Base-by-base conservation (phyloP, 2,797 vertebrate species). In the Rhinogobio ventralis region DNA sequence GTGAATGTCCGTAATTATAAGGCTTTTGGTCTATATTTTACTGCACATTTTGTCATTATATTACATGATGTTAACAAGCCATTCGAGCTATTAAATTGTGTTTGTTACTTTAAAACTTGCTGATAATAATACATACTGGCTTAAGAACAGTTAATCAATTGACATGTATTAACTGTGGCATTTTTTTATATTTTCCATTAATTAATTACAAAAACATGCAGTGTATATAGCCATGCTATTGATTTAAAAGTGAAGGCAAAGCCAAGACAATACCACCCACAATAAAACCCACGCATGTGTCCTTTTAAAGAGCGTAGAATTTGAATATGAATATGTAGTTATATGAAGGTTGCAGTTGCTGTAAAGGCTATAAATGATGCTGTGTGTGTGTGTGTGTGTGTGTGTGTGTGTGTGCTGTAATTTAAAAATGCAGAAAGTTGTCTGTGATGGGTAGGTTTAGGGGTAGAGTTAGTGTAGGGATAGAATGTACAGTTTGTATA, bases 161-260 rank as follows among this genome's bases (percentile, higher is more conserved):
- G n/a, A 11, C 55, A 57, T 23, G 55, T 11, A 23, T 57, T n/a
- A 57, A 28, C 13, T 62, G 25, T 30, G 25, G 51, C 19, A 20
- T 53, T 33, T 51, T 51, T 36, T 33, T 1, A 30, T 13, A 13
- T 51, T 74, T 75, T 15, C 19, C 45, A 11, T 74, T 45, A 62
- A 17, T n/a, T n/a, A 42, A 77, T 10, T 77, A 42, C 51, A 42
- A 42, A 36, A 60, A 64, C 30, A 20, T 17, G 23, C 77, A 9
- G 25, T 30, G 25, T 20, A 42, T 36, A 51, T 19, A 11, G 14
- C 45, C 20, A 36, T 57, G 33, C 10, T 81, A 81, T 23, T 42
- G 36, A 71, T 72, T 81, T 60, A 28, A 57, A 57, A 55, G 51
- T 42, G 19, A 80, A 81, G 5, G n/a, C 51, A 72, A 55, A 60